Evolutionary conservation across 1,140 invertebrate species (phyloP), one percentile per base, ranked within the genome.

Genomic region (Calephelis virginiensis): DNA sequence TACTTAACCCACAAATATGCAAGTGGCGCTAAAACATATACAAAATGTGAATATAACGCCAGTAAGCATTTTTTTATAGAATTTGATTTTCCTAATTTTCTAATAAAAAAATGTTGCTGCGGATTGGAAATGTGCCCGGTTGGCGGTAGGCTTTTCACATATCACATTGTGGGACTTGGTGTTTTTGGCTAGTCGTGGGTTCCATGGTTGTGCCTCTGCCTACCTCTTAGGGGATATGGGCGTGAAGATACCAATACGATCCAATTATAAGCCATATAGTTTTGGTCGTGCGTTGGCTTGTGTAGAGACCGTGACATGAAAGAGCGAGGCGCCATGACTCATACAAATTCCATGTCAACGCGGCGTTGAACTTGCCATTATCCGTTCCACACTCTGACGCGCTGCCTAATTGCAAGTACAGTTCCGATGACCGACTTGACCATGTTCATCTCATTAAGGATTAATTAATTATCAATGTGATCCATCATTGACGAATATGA

Each of bases 281-380:
- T 56, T 56, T 14, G 14, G 17, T 56, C 50, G 50, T 56, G 50
- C 50, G 50, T 56, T 28, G 50, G 50, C 50, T 37, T 53, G 50
- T 56, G 50, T 28, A 28, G 50, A 56, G 14, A 56, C 50, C 50
- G 50, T 56, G 28, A 28, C 50, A 56, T 14, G 17, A 56, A 9
- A 7, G 40, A 56, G 50, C 50, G 50, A 56, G 50, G 17, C 28
- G 8, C 50, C 50, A 28, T 56, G 50, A 56, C 50, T 56, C 50
- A 56, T 37, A 56, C 17, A 14, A 56, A 56, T 56, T 56, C 50
- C 50, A 56, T 56, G 50, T 56, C 50, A 56, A 28, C 17, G 50
- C 50, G 50, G 50, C 50, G 50, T 56, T 56, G 50, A 56, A 56
- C 50, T 56, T 56, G 50, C 50, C 50, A 56, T 56, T 56, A 56